A percentile compares a stretch with the other conserved stretches of the same genome.
Evolutionary conservation across 2,888 invertebrate genomes (phyloP).

Genomic region (Lepidochitona cinerea): DNA sequence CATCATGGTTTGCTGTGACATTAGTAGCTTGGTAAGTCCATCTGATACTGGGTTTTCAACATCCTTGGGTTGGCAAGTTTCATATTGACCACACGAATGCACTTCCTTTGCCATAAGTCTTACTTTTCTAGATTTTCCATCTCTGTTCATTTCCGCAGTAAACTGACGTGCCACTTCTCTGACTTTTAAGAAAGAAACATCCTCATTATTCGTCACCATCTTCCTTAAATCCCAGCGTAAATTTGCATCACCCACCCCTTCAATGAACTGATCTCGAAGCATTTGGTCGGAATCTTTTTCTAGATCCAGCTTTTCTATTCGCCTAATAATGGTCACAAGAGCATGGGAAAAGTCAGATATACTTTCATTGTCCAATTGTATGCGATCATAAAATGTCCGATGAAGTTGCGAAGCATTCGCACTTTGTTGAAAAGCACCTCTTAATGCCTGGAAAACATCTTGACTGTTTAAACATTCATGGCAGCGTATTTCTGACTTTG

Average conservation of each 20-base stretch:
- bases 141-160: neutral
- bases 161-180: neutral
- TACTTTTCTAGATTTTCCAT: neutral
- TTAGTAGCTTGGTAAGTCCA: neutral
- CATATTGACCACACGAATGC: neutral
- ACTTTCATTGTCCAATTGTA: neutral
- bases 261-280: slow-evolving; percentile 8
- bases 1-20: neutral
- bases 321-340: neutral
- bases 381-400: neutral
- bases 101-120: neutral
- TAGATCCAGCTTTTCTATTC: neutral
- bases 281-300: neutral
- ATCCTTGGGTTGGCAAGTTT: too few species aligned
- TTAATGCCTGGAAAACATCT: neutral
- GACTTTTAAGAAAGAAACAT: slow-evolving; percentile 67
- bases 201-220: slow-evolving; percentile 71
- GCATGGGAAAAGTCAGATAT: neutral
- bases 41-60: too few species aligned
- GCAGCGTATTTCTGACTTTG: neutral
- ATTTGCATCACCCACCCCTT: slow-evolving; percentile 26
- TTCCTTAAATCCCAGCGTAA: slow-evolving; percentile 66
- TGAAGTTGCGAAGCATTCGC: neutral
- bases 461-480: neutral
- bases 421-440: neutral